Base-by-base conservation (phyloP, 2,113 vertebrate species). In the Axis porcinus region DNA sequence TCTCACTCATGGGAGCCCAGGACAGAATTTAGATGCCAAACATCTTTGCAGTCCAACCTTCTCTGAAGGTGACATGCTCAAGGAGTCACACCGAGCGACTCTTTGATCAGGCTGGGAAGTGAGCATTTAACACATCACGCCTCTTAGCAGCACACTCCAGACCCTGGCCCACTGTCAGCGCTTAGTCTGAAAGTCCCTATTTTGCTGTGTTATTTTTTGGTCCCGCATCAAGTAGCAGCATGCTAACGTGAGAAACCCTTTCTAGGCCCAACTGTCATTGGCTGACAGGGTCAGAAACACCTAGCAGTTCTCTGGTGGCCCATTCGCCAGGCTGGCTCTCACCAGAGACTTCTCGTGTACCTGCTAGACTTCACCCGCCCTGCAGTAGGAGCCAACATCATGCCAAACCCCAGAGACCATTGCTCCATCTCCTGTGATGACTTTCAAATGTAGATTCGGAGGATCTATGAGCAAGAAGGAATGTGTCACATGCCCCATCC, bases 131-230 rank as follows among this genome's bases (percentile, higher is more conserved):
- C 90, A 91, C 47, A 33, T 28, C 33, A 28, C 27, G 6, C 87
- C 36, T 93, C 67, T 78, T 47, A 40, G 55, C 62, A 81, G 86
- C 79, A 87, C 40, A 89, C 86, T 83, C 27, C 60, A 9, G 74
- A 54, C 15, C 30, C 54, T 30, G 70, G 96, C 64, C 54, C 50
- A 23, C 91, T 45, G 82, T 87, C 45, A 90, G 92, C 2, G 6
- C 64, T 14, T 30, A 58, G 58, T 97, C 95, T 97, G 95, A 95
- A 97, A 94, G 94, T 85, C 62, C 64, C 90, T 79, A n/a, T 94
- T 85, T 89, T 30, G 58, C 36, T 89, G 58, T 54, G 74, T 92
- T 74, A 40, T 16, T 45, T 97, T 54, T 62, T 50, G 43, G 85
- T 91, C 67, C 58, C 13, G 14, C 67, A 78, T 47, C 89, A 87